These are phyloP conservation scores for Stercorarius parasiticus DNA, from an alignment of 2,113 vertebrate genomes.

Conservation along the genomic window DNA sequence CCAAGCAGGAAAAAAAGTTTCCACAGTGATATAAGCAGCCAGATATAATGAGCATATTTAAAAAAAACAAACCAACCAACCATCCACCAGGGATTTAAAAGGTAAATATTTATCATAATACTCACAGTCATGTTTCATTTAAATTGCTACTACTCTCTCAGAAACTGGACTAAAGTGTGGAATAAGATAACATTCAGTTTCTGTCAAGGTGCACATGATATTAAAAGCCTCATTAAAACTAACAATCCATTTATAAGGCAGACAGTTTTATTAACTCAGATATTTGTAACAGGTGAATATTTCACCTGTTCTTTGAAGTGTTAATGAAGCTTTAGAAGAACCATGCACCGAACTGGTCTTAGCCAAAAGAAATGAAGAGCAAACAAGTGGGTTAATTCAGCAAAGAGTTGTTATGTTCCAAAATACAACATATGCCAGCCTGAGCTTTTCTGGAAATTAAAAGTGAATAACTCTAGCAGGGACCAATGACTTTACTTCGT, in stretches of 20 bases:
- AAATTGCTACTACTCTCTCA: neutral
- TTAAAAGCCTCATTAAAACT: neutral
- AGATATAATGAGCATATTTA: neutral
- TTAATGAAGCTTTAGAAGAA: neutral
- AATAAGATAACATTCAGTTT: neutral
- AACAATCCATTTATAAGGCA: neutral
- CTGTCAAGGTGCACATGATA: neutral
- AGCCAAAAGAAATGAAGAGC: neutral
- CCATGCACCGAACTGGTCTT: neutral
- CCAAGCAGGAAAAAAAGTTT: neutral
- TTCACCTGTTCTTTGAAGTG: neutral
- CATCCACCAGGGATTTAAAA: neutral
- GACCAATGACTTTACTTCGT: rapidly evolving
- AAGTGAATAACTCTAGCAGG: neutral
- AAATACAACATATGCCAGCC: neutral
- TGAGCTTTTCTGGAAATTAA: neutral
- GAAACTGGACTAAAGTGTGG: neutral
- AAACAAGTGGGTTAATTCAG: neutral
- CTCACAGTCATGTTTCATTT: neutral
- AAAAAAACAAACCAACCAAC: neutral
- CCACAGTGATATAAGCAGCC: neutral
- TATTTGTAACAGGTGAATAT: neutral
- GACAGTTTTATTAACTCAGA: neutral
- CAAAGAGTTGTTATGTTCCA: neutral
- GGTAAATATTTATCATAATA: neutral